phyloP scores from a whole-genome alignment of 2,888 invertebrate genomes.

The Acleris holmiana region DNA sequence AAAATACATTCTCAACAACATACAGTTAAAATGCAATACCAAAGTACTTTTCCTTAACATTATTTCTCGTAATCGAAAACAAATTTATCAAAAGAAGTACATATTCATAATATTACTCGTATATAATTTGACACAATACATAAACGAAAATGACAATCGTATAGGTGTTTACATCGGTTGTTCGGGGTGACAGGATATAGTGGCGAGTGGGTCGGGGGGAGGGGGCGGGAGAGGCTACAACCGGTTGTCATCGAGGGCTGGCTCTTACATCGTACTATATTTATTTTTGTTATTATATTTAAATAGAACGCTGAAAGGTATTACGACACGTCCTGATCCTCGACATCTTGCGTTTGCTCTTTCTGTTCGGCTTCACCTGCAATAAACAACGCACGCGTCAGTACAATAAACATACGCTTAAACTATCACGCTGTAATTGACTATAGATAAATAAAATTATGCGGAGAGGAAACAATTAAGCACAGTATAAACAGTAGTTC shows the following conservation, averaged over 20 bases:
- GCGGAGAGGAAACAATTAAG: too few species aligned
- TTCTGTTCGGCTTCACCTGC: constrained; percentile 95
- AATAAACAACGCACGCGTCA: constrained; percentile 41
- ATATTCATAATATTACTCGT: constrained; percentile 67
- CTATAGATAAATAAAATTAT: too few species aligned
- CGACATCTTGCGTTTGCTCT: constrained; percentile 95
- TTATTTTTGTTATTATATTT: constrained; percentile 80
- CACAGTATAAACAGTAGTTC: too few species aligned
- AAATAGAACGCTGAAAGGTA: constrained; percentile 74
- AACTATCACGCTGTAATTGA: too few species aligned
- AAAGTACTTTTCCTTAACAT: constrained; percentile 78
- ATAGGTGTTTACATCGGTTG: constrained; percentile 36
- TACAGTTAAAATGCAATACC: constrained; percentile 79
- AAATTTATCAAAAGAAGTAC: constrained; percentile 79
- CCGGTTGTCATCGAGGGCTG: constrained; percentile 75
- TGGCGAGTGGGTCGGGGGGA: constrained; percentile 37
- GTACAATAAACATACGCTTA: too few species aligned
- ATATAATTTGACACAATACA: constrained; percentile 73
- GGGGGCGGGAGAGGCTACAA: constrained; percentile 51
- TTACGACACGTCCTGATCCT: constrained; percentile 98
- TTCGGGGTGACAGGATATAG: constrained; percentile 29
- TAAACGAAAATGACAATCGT: constrained; percentile 52
- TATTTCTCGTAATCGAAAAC: constrained; percentile 73
- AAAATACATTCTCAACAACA: constrained; percentile 70
- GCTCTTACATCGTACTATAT: constrained; percentile 81